Base-by-base conservation (phyloP, 2,113 vertebrate genomes). In the Coregonus clupeaformis region DNA sequence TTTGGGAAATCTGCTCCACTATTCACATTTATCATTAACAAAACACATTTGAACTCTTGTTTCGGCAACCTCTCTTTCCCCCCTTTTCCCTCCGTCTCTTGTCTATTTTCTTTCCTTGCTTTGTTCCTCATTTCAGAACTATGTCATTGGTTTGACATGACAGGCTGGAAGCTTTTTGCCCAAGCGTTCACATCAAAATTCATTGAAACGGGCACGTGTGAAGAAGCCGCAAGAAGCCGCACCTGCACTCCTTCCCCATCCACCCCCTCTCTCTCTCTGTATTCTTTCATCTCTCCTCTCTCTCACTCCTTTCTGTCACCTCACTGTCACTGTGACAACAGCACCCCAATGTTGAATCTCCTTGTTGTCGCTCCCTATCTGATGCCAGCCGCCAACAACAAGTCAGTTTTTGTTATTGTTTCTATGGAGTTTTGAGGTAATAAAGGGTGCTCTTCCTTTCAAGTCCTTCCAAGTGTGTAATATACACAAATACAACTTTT, bases 361-460 rank as follows among this genome's bases (percentile, higher is more conserved):
- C 82, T 80, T 76, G 30, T 80, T 75, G 49, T 89, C 85, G 81
- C 75, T 73, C 84, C 78, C 82, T 81, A 81, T 86, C n/a, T 25
- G 74, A 83, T 82, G 87, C 85, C 83, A 90, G 89, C 90, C 90
- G 87, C 80, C 88, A 90, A 91, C 90, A 87, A 87, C 89, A 86
- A 88, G 90, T 85, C 83, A 86, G 89, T 88, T 90, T 82, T 90
- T 88, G 87, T 89, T 84, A 87, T 86, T 80, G 83, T 82, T 16
- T 20, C 59, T 82, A 85, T 87, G 78, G 76, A 81, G 80, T 78
- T 84, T 86, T 83, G 24, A 80, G 86, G 85, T 91, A 90, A 91
- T 91, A 87, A 91, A 91, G 88, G 82, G 75, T 64, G 24, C 12
- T 64, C 60, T 25, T 27, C 13, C 6, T 36, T 29, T 42, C 29